Conservation (phyloP, 1,140 invertebrate species). For the Diachasma alloeum region DNA sequence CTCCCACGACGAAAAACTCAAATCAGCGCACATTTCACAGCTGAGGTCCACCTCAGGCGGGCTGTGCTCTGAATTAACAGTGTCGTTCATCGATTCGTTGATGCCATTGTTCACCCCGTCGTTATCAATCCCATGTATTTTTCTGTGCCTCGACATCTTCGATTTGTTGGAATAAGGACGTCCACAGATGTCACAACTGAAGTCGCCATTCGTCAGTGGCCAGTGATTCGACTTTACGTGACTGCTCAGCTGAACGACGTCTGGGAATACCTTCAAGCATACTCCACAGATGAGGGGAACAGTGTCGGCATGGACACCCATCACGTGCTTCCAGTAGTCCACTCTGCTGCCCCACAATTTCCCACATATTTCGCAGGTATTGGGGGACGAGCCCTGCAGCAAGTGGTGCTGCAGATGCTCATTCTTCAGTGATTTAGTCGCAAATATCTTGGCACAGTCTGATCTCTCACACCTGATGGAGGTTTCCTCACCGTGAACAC, state of each 20-base stretch:
- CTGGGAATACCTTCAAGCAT: conserved; percentile 66
- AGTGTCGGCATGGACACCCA: conserved; percentile 67
- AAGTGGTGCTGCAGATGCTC: conserved; percentile 65
- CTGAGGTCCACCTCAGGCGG: conserved; percentile 47
- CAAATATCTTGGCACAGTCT: conserved; percentile 65
- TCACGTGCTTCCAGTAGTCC: conserved; percentile 69
- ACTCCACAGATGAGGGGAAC: conserved; percentile 68
- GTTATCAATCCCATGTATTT: conserved; percentile 61
- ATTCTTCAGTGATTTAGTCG: conserved; percentile 60
- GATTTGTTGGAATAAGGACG: conserved; percentile 67
- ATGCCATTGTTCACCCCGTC: conserved; percentile 31
- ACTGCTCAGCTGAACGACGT: conserved; percentile 58
- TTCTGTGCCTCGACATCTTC: conserved; percentile 67
- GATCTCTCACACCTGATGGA: conserved; percentile 59
- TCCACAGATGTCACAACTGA: conserved; percentile 67
- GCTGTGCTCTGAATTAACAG: conserved; percentile 1
- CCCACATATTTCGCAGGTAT: conserved; percentile 66
- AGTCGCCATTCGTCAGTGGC: conserved; percentile 65
- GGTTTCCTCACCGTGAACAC: conserved; percentile 57
- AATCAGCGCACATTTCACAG: conserved; percentile 61
- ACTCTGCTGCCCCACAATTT: conserved; percentile 67
- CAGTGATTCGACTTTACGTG: conserved; percentile 65
- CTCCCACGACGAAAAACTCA: conserved; percentile 61
- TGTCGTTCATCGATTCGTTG: conserved; percentile 23
- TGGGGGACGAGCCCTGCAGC: conserved; percentile 62